These are phyloP conservation scores for Acrocera orbiculus DNA, from an alignment of 2,888 invertebrate genomes.

Conservation along the genomic window DNA sequence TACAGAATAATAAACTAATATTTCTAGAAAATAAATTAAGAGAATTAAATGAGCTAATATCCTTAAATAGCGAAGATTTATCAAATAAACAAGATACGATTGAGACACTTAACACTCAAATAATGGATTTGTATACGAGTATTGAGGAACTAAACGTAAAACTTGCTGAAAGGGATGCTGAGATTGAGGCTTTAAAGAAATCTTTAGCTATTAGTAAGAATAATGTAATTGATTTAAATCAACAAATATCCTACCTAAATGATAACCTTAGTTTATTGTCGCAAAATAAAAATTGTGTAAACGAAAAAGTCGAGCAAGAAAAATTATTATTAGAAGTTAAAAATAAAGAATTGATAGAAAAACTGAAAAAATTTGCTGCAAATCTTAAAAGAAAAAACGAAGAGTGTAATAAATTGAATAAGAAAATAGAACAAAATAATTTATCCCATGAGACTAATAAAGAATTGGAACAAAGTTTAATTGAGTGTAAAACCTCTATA, in stretches of 20 bases:
- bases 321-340: conserved; percentile 11
- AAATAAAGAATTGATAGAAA: conserved; percentile 55
- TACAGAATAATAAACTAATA: conserved; percentile 13
- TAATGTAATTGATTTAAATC: too few relatives aligned
- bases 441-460: too few relatives aligned
- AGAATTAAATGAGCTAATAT: conserved; percentile 30
- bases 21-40: conserved; percentile 28
- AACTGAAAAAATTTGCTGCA: conserved; percentile 59
- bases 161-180: conserved; percentile 33
- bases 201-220: too few relatives aligned
- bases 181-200: conserved; percentile 33
- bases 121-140: conserved; percentile 38
- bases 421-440: too few relatives aligned
- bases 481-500: too few relatives aligned
- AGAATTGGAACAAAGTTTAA: too few relatives aligned
- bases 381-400: conserved; percentile 40
- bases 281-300: conserved; percentile 14
- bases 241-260: too few relatives aligned
- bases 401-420: too few relatives aligned
- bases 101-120: conserved; percentile 38
- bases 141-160: conserved; percentile 37
- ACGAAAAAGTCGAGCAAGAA: conserved; percentile 8
- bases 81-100: conserved; percentile 41
- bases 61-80: conserved; percentile 28
- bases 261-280: too few relatives aligned